A percentile compares a stretch with the other conserved stretches of the same genome.
Conservation (phyloP, 2,797 vertebrate genomes). For the Rhincodon typus region DNA sequence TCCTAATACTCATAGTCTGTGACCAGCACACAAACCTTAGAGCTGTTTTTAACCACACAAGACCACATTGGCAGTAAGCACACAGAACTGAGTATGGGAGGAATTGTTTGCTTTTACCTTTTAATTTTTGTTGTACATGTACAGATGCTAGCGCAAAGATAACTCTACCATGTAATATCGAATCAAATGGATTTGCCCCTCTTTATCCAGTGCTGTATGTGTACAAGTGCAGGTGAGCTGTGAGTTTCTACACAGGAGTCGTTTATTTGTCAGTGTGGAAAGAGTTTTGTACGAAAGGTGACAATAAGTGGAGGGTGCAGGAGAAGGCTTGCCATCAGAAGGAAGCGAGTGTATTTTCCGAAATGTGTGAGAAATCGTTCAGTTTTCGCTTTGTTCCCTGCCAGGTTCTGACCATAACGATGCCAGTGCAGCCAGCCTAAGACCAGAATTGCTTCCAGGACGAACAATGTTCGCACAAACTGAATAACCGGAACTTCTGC, state of each 20-base stretch:
- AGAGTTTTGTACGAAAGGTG: background rate
- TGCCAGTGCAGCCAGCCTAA: conserved; percentile 15
- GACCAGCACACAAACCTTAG: background rate
- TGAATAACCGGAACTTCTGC: background rate
- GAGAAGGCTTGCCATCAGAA: background rate
- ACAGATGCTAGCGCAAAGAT: background rate
- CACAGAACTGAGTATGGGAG: background rate
- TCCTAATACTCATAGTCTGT: background rate
- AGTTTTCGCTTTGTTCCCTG: background rate
- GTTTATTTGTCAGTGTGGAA: background rate
- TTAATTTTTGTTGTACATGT: background rate
- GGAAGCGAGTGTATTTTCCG: background rate
- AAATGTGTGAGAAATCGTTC: background rate
- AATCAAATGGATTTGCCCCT: background rate
- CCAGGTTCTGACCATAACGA: conserved; percentile 14
- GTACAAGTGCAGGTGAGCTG: background rate
- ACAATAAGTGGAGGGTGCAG: too few relatives aligned
- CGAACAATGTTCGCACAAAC: background rate
- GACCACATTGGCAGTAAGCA: background rate
- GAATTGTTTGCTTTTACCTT: background rate
- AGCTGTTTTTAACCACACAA: background rate
- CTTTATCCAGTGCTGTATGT: background rate
- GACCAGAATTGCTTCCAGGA: background rate
- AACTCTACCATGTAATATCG: background rate
- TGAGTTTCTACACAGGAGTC: background rate